A percentile compares a stretch with the other conserved stretches of the same genome.
Evolutionary conservation across 2,797 vertebrate species (phyloP).

Genomic region (Carduelis carduelis): DNA sequence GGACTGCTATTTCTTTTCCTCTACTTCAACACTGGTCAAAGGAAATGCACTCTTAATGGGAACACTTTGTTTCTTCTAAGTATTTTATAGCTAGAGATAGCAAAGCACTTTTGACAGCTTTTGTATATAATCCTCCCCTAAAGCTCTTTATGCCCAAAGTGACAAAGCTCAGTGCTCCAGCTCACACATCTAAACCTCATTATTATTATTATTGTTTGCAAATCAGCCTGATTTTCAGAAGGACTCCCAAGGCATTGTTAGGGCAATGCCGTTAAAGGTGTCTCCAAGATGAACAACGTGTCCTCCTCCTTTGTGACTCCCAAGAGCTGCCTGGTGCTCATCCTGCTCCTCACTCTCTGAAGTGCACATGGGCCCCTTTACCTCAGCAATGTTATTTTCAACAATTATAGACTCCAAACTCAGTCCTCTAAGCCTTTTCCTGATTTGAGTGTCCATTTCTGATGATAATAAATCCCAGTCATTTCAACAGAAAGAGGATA

Average conservation of each 20-base stretch:
- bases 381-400: neutral
- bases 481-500: neutral
- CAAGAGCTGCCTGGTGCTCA: neutral
- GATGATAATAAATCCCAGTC: neutral
- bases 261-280: rapidly evolving
- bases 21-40: neutral
- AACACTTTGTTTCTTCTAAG: neutral
- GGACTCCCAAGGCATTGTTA: neutral
- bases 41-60: neutral
- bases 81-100: neutral
- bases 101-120: neutral
- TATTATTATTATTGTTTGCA: neutral
- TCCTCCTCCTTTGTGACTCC: neutral
- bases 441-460: neutral
- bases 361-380: neutral
- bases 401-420: too few species aligned
- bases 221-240: neutral
- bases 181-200: neutral
- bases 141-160: neutral
- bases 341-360: neutral
- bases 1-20: neutral
- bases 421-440: neutral
- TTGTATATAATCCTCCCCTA: neutral
- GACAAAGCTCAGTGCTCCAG: neutral
- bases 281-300: rapidly evolving